These are phyloP conservation scores for Octopus bimaculoides DNA, from an alignment of 1,140 invertebrate species.

Conservation along the genomic window DNA sequence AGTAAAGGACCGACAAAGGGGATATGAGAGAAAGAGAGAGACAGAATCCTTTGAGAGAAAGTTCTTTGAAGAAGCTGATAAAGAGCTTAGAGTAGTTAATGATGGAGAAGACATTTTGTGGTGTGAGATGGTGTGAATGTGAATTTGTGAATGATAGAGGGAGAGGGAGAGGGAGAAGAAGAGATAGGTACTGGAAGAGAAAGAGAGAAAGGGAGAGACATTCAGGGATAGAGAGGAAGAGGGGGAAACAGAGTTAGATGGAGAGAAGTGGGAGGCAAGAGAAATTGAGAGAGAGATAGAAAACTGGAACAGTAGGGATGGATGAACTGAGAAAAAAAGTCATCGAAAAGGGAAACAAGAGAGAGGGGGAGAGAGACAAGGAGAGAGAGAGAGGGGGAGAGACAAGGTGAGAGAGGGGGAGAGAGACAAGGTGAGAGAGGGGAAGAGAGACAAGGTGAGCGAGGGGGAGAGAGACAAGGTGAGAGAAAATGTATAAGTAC, in stretches of 20 bases:
- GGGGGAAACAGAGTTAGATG: background rate
- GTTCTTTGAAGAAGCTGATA: no score
- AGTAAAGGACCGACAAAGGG: no score
- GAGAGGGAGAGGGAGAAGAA: no score
- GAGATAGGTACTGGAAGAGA: background rate
- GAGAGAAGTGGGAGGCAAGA: background rate
- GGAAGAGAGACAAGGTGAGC: no score
- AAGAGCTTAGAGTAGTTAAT: no score
- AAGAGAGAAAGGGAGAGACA: background rate
- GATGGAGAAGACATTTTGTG: no score
- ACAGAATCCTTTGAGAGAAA: no score
- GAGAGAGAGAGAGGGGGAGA: background rate
- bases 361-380: background rate
- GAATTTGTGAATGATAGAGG: no score
- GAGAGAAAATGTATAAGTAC: no score
- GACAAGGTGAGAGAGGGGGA: background rate
- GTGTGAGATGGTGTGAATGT: no score
- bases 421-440: background rate
- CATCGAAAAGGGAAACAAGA: background rate
- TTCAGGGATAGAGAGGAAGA: background rate
- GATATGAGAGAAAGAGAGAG: no score
- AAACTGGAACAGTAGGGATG: background rate
- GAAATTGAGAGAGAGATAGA: background rate
- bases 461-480: no score
- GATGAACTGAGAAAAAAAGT: background rate